Evolutionary conservation across 2,888 invertebrate species (phyloP).

Genomic region (Arrhopalites spinosus): DNA sequence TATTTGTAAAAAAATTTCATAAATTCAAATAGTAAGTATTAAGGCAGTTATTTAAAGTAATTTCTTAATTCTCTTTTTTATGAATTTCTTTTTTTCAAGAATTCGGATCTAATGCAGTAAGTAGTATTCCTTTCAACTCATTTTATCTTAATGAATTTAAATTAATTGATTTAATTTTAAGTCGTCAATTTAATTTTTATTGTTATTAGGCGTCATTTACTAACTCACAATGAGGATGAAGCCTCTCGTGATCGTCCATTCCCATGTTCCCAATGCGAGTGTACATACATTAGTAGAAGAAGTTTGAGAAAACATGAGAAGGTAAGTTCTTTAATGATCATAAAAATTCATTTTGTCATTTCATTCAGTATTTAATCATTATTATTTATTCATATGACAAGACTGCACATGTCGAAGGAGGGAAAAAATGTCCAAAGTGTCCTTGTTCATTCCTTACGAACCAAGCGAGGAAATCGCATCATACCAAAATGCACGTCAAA

Average conservation of each 20-base stretch:
- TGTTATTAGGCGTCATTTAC: background rate
- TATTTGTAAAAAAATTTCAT: too few species aligned
- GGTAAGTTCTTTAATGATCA: background rate
- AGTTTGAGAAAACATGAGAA: slow-evolving; percentile 28
- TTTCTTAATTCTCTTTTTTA: too few species aligned
- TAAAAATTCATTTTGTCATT: background rate
- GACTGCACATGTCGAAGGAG: slow-evolving; percentile 29
- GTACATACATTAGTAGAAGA: slow-evolving; percentile 5
- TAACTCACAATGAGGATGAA: background rate
- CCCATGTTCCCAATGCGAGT: slow-evolving; percentile 14
- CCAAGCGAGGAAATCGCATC: slow-evolving; percentile 18
- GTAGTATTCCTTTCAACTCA: too few species aligned
- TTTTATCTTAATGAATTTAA: too few species aligned
- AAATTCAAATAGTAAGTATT: too few species aligned
- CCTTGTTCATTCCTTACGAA: slow-evolving; percentile 27
- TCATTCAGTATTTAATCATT: background rate
- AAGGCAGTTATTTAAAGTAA: too few species aligned
- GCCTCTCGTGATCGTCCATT: background rate
- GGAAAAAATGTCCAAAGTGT: slow-evolving; percentile 30
- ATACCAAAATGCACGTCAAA: slow-evolving; percentile 30
- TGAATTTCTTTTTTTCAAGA: too few species aligned
- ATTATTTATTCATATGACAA: slow-evolving; percentile 10
- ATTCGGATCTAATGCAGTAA: too few species aligned
- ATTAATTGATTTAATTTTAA: too few species aligned
- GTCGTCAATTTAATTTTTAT: too few species aligned